These are phyloP conservation scores for Drosophila multiciliata DNA, from an alignment of 2,888 invertebrate species.

Conservation along the genomic window DNA sequence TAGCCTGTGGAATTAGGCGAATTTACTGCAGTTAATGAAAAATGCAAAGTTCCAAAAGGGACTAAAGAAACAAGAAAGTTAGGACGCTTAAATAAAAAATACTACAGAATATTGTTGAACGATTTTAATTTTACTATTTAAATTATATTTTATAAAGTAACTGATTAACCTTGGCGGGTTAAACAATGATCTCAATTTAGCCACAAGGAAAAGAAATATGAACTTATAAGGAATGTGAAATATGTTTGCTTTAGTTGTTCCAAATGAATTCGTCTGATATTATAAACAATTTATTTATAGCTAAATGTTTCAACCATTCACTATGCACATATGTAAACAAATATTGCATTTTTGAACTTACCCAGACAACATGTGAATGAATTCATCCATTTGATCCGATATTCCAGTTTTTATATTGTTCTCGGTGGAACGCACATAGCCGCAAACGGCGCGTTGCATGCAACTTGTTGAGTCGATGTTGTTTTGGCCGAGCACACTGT, in stretches of 20 bases:
- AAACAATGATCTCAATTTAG: neutral
- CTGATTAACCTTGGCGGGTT: neutral
- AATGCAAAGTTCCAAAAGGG: rapidly evolving
- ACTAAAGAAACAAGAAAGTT: neutral
- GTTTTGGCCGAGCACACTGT: constrained; percentile 88
- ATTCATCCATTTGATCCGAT: constrained; percentile 88
- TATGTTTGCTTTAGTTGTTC: neutral
- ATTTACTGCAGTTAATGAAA: neutral
- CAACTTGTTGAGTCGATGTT: constrained; percentile 90
- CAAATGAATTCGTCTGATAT: constrained; percentile 31
- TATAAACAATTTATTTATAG: constrained; percentile 51
- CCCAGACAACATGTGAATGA: constrained; percentile 88
- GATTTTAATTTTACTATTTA: neutral
- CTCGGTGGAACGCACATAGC: constrained; percentile 90
- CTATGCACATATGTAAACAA: constrained; percentile 38
- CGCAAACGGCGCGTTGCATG: constrained; percentile 89
- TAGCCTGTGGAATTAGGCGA: neutral
- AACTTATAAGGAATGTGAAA: neutral
- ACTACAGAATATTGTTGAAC: neutral
- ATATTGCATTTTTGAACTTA: constrained; percentile 82
- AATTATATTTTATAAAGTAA: neutral
- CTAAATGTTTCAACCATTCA: constrained; percentile 25
- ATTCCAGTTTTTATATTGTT: constrained; percentile 88
- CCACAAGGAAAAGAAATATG: neutral
- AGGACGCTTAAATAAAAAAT: neutral